These are phyloP conservation scores for Psix sp. DNA, from an alignment of 1,140 invertebrate genomes.

Conservation along the genomic window DNA sequence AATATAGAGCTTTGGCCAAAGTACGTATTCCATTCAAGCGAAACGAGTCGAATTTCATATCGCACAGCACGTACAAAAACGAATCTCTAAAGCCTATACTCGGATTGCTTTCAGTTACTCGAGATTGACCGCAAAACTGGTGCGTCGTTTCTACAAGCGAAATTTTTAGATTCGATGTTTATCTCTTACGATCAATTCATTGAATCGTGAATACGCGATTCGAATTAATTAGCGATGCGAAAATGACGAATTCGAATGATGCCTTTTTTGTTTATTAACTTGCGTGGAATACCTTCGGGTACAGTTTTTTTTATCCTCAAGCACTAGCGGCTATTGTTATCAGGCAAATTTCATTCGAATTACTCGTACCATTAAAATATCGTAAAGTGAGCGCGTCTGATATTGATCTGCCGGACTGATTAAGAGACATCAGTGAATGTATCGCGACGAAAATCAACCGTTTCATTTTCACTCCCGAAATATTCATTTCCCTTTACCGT, in stretches of 20 bases:
- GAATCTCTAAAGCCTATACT: slow-evolving; percentile 39
- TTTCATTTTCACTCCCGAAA: slow-evolving; percentile 49
- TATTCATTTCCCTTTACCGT: slow-evolving; percentile 48
- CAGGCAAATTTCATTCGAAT: slow-evolving; percentile 37
- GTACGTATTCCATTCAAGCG: slow-evolving; percentile 31
- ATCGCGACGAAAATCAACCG: slow-evolving; percentile 46
- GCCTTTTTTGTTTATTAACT: slow-evolving; percentile 60
- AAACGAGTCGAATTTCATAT: slow-evolving; percentile 51
- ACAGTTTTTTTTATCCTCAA: no score
- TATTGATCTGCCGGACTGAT: slow-evolving; percentile 54
- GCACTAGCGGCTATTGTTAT: no score
- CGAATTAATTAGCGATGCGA: slow-evolving; percentile 67
- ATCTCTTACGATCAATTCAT: slow-evolving; percentile 27
- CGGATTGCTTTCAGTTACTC: slow-evolving; percentile 47
- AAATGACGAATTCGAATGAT: slow-evolving; percentile 60
- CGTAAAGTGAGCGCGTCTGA: slow-evolving; percentile 32
- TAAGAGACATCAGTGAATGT: slow-evolving; percentile 45
- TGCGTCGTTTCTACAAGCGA: slow-evolving; percentile 32
- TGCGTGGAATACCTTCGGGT: no score
- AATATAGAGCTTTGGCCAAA: slow-evolving; percentile 44
- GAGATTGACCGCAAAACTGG: slow-evolving; percentile 53
- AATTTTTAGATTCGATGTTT: slow-evolving; percentile 48
- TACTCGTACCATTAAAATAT: slow-evolving; percentile 44
- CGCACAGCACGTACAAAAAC: slow-evolving; percentile 40
- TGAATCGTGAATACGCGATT: slow-evolving; percentile 38